phyloP scores from a whole-genome alignment of 2,888 invertebrate genomes.

The Thelaira solivaga region DNA sequence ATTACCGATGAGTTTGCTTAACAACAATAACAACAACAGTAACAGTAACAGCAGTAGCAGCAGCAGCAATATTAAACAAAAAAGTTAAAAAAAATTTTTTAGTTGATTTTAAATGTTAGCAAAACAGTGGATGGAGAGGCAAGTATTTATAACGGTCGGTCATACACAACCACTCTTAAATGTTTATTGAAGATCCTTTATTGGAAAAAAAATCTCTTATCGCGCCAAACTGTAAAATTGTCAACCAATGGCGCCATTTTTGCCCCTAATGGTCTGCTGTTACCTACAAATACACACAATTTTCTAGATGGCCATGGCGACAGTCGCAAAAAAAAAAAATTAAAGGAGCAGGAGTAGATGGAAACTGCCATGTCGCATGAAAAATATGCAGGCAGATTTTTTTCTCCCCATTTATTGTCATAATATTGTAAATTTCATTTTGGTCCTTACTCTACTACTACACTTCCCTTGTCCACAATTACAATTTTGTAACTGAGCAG shows the following conservation, averaged over 20 bases:
- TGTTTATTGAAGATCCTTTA: conserved; percentile 40
- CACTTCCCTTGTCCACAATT: background rate
- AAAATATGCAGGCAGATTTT: conserved; percentile 58
- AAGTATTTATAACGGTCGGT: conserved; percentile 57
- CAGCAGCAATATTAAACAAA: conserved; percentile 27
- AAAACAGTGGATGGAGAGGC: background rate
- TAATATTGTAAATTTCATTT: conserved; percentile 50
- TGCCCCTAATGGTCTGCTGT: conserved; percentile 51
- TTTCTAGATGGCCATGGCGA: conserved; percentile 47
- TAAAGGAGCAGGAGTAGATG: background rate
- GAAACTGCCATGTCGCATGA: background rate
- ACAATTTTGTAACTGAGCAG: background rate
- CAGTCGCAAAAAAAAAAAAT: conserved; percentile 29
- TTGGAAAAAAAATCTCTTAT: conserved; percentile 56
- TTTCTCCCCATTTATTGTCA: conserved; percentile 54
- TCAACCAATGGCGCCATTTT: conserved; percentile 58
- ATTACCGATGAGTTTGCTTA: conserved; percentile 64
- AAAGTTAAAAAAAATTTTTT: conserved; percentile 26
- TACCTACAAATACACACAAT: conserved; percentile 34
- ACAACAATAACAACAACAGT: conserved; percentile 46
- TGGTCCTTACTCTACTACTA: background rate
- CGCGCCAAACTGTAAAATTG: conserved; percentile 63
- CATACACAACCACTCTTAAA: background rate
- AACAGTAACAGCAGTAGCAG: conserved; percentile 1
- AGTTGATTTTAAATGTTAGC: conserved; percentile 19